These are phyloP conservation scores for Acromyrmex echinatior DNA, from an alignment of 1,140 invertebrate genomes.

Conservation along the genomic window DNA sequence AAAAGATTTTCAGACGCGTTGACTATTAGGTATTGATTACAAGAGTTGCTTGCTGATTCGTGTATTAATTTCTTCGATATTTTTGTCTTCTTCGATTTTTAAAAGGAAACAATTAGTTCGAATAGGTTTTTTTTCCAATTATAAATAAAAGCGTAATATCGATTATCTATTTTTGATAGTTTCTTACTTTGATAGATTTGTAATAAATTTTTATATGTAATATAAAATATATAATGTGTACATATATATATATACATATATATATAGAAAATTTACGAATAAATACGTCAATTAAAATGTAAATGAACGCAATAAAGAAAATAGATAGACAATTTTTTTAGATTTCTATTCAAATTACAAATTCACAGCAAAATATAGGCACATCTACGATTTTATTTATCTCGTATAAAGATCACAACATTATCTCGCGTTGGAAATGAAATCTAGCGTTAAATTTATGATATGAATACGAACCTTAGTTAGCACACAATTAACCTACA, in stretches of 20 bases:
- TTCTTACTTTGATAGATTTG: neutral
- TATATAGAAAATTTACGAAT: neutral
- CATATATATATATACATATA: no score
- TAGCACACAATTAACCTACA: slow-evolving; percentile 31
- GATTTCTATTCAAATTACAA: neutral
- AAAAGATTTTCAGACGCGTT: neutral
- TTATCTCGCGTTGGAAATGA: slow-evolving; percentile 19
- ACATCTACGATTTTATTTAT: slow-evolving; percentile 10
- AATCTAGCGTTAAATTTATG: slow-evolving; percentile 39
- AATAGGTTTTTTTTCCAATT: neutral
- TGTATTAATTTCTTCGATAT: neutral
- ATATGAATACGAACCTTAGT: slow-evolving; percentile 27
- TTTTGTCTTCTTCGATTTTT: neutral
- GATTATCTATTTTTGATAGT: neutral
- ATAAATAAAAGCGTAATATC: neutral
- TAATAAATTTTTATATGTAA: neutral
- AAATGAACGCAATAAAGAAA: slow-evolving; percentile 28
- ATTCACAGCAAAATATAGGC: neutral
- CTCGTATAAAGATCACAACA: slow-evolving; percentile 6
- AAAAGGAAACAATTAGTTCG: neutral
- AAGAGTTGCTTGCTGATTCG: neutral
- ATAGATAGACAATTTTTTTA: slow-evolving; percentile 19
- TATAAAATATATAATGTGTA: neutral
- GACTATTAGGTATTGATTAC: neutral
- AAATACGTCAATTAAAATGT: neutral